Evolutionary conservation across 2,888 invertebrate genomes (phyloP).

Genomic region (Chrysolina haemoptera): DNA sequence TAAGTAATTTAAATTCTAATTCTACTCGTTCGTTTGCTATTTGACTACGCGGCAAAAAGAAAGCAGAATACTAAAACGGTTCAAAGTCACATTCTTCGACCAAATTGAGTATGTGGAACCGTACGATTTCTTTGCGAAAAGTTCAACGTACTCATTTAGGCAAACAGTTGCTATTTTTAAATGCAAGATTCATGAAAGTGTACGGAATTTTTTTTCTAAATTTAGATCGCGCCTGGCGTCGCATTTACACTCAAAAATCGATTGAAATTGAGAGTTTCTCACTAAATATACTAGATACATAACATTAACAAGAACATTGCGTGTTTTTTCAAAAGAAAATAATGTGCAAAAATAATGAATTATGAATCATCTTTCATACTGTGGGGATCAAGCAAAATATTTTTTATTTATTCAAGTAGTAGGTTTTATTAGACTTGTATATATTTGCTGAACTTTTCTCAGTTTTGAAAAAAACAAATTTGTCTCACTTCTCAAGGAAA

Average conservation of each 20-base stretch:
- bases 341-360: too few species aligned
- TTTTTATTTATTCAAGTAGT: too few species aligned
- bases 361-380: too few species aligned
- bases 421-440: too few species aligned
- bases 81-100: slow-evolving; percentile 19
- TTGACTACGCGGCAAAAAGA: slow-evolving; percentile 19
- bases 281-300: not conserved
- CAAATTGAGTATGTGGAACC: slow-evolving; percentile 20
- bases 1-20: slow-evolving; percentile 7
- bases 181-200: slow-evolving; percentile 42
- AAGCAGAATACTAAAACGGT: not conserved
- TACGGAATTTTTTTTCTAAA: slow-evolving; percentile 46
- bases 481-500: too few species aligned
- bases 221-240: slow-evolving; percentile 39
- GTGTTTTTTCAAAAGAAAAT: too few species aligned
- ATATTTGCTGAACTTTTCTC: too few species aligned
- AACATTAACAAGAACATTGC: not conserved
- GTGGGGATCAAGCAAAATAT: too few species aligned
- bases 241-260: slow-evolving; percentile 10
- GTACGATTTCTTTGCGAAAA: slow-evolving; percentile 47
- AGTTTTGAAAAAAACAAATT: too few species aligned
- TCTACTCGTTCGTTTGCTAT: not conserved
- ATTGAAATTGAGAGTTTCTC: slow-evolving; percentile 17
- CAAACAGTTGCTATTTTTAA: slow-evolving; percentile 52
- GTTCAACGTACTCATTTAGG: slow-evolving; percentile 51